Evolutionary conservation across 2,888 invertebrate species (phyloP).

Genomic region (Sarcophaga carnaria): DNA sequence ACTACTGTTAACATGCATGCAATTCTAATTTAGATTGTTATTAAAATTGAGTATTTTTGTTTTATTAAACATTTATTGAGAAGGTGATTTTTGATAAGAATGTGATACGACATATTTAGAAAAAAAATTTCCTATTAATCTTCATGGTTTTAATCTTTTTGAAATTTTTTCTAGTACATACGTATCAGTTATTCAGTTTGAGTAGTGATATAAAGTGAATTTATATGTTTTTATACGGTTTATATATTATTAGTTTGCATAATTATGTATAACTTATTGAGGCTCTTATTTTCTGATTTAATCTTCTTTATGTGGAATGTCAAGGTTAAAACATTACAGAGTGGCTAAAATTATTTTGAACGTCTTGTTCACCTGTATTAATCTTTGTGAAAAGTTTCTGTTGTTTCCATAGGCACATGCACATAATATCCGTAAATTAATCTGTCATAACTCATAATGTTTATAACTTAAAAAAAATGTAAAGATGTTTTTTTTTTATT

Average conservation of each 20-base stretch:
- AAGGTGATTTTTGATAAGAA: constrained; percentile 22
- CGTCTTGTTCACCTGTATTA: neutral
- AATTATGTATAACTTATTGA: neutral
- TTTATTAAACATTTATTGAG: neutral
- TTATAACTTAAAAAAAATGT: no score
- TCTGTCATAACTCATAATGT: no score
- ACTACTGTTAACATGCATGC: constrained; percentile 19
- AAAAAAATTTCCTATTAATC: constrained; percentile 8
- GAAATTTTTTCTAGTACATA: neutral
- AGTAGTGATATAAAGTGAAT: neutral
- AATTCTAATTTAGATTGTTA: constrained; percentile 1
- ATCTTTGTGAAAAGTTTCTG: no score
- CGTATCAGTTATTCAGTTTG: neutral
- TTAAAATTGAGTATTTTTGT: neutral
- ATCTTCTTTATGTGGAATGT: constrained; percentile 1
- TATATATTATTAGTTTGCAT: neutral
- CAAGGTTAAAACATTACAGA: constrained; percentile 19
- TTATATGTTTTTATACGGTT: neutral
- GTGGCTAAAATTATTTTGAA: neutral
- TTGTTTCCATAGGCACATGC: no score
- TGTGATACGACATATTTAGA: neutral
- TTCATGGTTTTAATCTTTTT: neutral
- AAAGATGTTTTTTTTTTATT: no score
- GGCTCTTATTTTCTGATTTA: no score
- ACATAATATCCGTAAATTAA: no score